These are phyloP conservation scores for Gnathonemus longibarbis DNA, from an alignment of 2,113 vertebrate genomes.

Conservation along the genomic window DNA sequence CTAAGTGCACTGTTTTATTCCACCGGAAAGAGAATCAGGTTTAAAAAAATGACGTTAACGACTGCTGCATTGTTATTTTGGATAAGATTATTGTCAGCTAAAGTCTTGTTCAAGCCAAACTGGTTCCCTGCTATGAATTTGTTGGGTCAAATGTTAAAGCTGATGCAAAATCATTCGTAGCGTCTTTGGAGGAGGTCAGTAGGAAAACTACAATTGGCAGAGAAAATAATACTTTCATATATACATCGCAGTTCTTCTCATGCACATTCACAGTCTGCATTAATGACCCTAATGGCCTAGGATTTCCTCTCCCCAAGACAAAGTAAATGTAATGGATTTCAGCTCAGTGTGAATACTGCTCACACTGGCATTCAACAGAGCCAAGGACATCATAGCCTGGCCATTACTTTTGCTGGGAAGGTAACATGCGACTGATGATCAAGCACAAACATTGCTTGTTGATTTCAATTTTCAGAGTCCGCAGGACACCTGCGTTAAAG, in stretches of 20 bases:
- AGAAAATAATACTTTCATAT: constrained; percentile 5
- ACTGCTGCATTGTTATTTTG: not conserved
- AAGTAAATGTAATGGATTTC: not conserved
- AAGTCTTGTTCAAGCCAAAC: not conserved
- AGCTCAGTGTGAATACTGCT: not conserved
- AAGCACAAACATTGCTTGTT: not conserved
- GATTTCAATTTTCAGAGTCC: not conserved
- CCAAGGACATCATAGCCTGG: not conserved
- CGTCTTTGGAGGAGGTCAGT: not conserved
- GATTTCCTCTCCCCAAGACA: not conserved
- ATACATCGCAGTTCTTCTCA: not conserved
- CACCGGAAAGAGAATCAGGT: not conserved
- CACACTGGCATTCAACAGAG: not conserved
- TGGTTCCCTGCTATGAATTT: not conserved
- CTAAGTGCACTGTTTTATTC: not conserved
- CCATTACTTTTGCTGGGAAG: not conserved
- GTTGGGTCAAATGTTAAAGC: not conserved
- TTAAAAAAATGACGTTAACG: not conserved
- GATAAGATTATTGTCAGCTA: not conserved
- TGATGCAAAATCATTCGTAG: not conserved
- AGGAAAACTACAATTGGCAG: not conserved
- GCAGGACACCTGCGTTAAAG: not conserved
- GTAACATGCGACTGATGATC: not conserved
- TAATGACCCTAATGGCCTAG: constrained; percentile 5
- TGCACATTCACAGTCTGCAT: not conserved